Conservation (phyloP, 1,140 invertebrate genomes). For the Drosophila jambulina region DNA sequence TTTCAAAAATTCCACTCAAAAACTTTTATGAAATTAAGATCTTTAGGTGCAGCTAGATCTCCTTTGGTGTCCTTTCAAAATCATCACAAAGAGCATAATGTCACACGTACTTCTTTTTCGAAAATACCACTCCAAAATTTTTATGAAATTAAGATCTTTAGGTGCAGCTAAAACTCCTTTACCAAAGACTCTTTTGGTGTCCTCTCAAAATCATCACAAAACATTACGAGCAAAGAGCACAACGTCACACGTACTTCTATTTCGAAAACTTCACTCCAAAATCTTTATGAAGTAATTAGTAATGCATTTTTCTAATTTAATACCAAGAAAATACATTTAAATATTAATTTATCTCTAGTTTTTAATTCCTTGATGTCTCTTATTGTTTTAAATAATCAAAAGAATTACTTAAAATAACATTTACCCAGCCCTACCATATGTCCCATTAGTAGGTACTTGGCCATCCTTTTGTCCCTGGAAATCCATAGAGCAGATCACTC, state of each 20-base stretch:
- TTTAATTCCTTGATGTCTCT: background rate
- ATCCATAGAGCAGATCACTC: background rate
- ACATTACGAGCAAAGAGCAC: background rate
- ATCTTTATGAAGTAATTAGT: background rate
- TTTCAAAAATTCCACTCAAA: no score
- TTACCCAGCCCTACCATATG: background rate
- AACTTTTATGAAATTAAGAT: no score
- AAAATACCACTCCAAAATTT: no score
- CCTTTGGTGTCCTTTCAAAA: no score
- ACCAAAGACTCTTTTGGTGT: no score
- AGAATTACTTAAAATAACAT: background rate
- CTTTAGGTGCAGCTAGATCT: no score
- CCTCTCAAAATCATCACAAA: background rate
- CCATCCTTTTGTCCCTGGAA: conserved; percentile 17
- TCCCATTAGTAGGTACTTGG: background rate
- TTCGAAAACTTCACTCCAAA: background rate
- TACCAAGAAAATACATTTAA: fast-evolving
- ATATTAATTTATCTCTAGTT: background rate
- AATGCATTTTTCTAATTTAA: background rate
- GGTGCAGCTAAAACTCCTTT: no score
- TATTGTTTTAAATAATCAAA: background rate
- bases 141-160: no score
- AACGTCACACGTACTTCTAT: background rate
- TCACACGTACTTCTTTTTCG: no score
- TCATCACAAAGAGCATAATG: no score